Evolutionary conservation across 2,797 vertebrate species (phyloP), one percentile per base, ranked within the genome.

Genomic region (Vespertilio murinus): DNA sequence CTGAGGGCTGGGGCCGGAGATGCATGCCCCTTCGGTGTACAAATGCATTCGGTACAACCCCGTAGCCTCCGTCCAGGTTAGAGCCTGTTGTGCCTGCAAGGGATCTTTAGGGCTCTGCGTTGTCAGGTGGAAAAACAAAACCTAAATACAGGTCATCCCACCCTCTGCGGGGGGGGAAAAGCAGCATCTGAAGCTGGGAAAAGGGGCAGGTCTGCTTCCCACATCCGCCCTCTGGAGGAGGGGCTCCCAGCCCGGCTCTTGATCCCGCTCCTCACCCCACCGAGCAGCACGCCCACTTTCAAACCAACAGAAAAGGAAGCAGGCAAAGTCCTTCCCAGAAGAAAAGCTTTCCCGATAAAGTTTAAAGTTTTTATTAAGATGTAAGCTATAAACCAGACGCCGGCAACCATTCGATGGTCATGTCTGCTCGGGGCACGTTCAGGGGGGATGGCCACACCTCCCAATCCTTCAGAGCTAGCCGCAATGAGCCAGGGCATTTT

Each of bases 391-490:
- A 67, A 40, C 30, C 52, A 35, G 90, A 88, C 25, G 30, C 2
- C 45, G 45, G 56, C 35, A 61, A 38, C 33, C 54, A 64, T 1
- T 1, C 40, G 22, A 77, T 0, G 38, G 14, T 49, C 25, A 6
- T 13, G 7, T 38, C 54, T 75, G n/a, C 28, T 47, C 11, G 1
- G 16, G 42, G 82, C 79, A 91, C 74, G 77, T 22, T n/a, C 52
- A 92, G 33, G 77, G n/a, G 54, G n/a, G 8, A n/a, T 61, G 42
- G 30, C 40, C 28, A 23, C 4, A 77, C 4, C 56, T 54, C 42
- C 61, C 61, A 81, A 87, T 23, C 77, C 86, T 93, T 89, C 35
- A 33, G 49, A 84, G 83, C 54, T 38, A 5, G n/a, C 7, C 80
- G 49, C 38, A 47, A 91, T 17, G 75, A 81, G 6, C 25, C 67